Conservation (phyloP, 1,140 invertebrate species). For the Drosophila punjabiensis region DNA sequence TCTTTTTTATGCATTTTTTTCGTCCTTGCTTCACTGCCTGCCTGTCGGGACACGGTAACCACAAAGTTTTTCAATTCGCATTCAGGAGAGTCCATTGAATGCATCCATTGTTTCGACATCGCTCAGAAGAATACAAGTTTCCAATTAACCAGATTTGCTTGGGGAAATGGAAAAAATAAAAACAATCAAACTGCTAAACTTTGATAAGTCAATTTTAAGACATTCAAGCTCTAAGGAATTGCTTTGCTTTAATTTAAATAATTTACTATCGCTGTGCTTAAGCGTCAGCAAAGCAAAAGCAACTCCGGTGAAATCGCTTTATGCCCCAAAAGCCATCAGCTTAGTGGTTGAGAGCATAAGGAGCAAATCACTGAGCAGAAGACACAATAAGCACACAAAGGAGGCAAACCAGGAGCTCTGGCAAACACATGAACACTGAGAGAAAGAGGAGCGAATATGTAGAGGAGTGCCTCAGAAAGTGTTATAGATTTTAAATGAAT, state of each 20-base stretch:
- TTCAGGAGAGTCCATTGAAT: constrained; percentile 10
- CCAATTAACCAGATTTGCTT: constrained; percentile 19
- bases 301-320: constrained; percentile 31
- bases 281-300: constrained; percentile 10
- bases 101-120: constrained; percentile 20
- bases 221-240: background rate
- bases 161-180: constrained; percentile 35
- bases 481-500: background rate
- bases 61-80: constrained; percentile 63
- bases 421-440: constrained; percentile 13
- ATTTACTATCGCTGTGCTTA: constrained; percentile 19
- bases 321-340: constrained; percentile 49
- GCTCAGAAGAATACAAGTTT: constrained; percentile 4
- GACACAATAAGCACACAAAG: constrained; percentile 29
- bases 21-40: background rate
- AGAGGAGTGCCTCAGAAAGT: background rate
- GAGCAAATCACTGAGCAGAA: constrained; percentile 55
- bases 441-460: background rate
- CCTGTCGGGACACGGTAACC: background rate
- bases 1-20: constrained; percentile 7
- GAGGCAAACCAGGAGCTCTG: background rate
- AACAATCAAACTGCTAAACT: constrained; percentile 15
- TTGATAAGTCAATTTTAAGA: constrained; percentile 11
- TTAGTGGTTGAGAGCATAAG: constrained; percentile 61
- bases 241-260: constrained; percentile 19